Conservation (phyloP, 2,888 invertebrate species). For the Incurvaria masculella region DNA sequence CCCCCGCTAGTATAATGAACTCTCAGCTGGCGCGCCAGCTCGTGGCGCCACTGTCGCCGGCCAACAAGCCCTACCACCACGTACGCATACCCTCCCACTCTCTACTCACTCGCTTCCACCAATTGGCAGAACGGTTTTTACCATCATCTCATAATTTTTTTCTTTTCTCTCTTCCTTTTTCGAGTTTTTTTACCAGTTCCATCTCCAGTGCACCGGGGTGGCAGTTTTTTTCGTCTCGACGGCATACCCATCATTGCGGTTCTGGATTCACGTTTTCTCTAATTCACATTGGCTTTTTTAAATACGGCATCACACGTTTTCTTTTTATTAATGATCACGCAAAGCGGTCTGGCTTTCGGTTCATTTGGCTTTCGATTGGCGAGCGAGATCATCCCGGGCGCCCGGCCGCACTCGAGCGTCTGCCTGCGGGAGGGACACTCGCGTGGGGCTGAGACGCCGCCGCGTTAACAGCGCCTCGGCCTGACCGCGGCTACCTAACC, state of each 20-base stretch:
- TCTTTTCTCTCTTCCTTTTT: background rate
- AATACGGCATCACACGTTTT: too few species aligned
- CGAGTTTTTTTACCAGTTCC: background rate
- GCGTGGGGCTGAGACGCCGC: too few species aligned
- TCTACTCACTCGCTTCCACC: constrained; percentile 50
- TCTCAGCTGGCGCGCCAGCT: constrained; percentile 60
- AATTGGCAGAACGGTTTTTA: constrained; percentile 9
- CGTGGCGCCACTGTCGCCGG: constrained; percentile 55
- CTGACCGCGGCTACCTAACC: too few species aligned
- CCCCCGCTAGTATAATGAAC: constrained; percentile 49
- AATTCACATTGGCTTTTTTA: too few species aligned
- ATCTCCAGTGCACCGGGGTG: background rate
- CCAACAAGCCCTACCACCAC: constrained; percentile 42
- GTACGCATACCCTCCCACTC: constrained; percentile 50
- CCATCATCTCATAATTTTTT: background rate
- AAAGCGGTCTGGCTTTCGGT: too few species aligned
- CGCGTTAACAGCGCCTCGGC: too few species aligned
- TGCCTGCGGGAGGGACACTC: too few species aligned
- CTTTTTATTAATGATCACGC: background rate
- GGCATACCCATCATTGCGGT: background rate
- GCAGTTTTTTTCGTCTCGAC: background rate
- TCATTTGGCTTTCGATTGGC: background rate
- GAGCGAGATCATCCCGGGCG: too few species aligned
- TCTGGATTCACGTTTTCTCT: background rate
- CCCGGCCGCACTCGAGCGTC: too few species aligned